Evolutionary conservation across 2,113 vertebrate species (phyloP), one percentile per base, ranked within the genome.

Genomic region (Regulus satrapa): DNA sequence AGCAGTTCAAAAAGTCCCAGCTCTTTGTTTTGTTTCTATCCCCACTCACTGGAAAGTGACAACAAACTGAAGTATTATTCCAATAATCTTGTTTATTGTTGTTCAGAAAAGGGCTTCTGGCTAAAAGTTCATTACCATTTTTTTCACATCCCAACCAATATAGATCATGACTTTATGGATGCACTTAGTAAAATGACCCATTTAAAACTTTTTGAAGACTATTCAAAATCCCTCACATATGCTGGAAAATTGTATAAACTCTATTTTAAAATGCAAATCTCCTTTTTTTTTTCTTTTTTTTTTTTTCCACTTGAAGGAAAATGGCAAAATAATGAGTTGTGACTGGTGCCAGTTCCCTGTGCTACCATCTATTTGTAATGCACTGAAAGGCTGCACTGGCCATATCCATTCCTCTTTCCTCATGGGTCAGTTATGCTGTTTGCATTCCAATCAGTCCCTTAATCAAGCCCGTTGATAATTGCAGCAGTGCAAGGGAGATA

Each of bases 381-480:
- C 54, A 21, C 67, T 81, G 86, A 94, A 92, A 91, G 66, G 67
- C 95, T 76, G 74, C 14, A 2, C 14, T 90, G 75, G 66, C 83
- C 51, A 17, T 72, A 92, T 69, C 72, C 67, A 89, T 94, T 95
- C 41, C 64, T 94, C 86, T 92, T 94, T 93, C 67, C 88, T 95
- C 93, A n/a, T 78, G 94, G 91, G 89, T 91, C 94, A 95, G 2
- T 96, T 92, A 91, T 72, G 72, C 88, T 88, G 68, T 92, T 96
- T 90, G 88, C 93, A 96, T 94, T 96, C 95, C 68, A 48, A 91
- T 92, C 91, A 96, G 91, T 85, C 89, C 92, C 36, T 96, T 96
- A 96, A 88, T 94, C 96, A 92, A 95, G 73, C 48, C 88, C 3
- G 24, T 20, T 94, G 92, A 66, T 95, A 96, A 91, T 81, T 94